A percentile compares a stretch with the other conserved stretches of the same genome.
Conservation (phyloP, 2,888 invertebrate genomes). For the Oasisia sp. region DNA sequence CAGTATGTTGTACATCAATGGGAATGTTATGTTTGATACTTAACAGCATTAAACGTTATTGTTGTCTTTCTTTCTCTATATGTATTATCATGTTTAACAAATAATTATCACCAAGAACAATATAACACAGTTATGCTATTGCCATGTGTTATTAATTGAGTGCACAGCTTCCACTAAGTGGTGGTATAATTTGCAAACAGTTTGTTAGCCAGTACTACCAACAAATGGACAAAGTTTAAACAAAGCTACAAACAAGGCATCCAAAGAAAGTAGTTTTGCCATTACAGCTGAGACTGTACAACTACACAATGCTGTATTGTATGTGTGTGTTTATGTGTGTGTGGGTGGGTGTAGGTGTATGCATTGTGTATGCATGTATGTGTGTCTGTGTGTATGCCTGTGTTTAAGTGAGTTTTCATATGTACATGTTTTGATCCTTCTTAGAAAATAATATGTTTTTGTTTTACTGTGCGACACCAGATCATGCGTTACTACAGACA, state of each 20-base stretch:
- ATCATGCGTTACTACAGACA: background rate
- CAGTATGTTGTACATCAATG: background rate
- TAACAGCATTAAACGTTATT: background rate
- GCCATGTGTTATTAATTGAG: no score
- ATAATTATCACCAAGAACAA: no score
- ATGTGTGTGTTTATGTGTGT: background rate
- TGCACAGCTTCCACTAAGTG: no score
- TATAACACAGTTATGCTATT: no score
- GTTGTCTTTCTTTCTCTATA: no score
- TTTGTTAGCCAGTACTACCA: background rate
- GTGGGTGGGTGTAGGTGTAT: background rate
- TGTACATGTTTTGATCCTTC: background rate
- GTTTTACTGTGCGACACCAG: background rate
- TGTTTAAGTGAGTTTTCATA: no score
- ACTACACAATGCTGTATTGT: background rate
- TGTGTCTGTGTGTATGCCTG: background rate
- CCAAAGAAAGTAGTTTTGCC: background rate
- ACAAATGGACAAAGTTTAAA: background rate
- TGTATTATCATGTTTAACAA: no score
- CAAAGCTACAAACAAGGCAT: background rate
- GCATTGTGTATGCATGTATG: background rate
- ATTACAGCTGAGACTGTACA: no score
- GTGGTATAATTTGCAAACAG: no score
- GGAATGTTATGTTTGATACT: background rate
- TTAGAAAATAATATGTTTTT: background rate